Conservation (phyloP, 2,113 vertebrate genomes). For the Epinephelus cyanopodus region DNA sequence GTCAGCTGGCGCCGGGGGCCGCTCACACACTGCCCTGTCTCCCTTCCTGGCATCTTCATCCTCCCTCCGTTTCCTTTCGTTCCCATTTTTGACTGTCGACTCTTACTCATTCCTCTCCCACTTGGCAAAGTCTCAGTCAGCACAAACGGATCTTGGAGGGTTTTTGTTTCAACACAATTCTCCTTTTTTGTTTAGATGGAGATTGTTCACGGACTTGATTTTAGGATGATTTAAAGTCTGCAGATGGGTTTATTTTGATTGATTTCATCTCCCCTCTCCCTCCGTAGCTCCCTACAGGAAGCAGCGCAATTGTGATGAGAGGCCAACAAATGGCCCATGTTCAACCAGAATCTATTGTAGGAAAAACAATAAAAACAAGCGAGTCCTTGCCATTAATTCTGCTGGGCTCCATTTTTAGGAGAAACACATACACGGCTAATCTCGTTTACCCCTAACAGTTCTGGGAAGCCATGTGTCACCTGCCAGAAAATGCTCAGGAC, state of each 20-base stretch:
- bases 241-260: conserved; percentile 51
- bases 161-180: conserved; percentile 20
- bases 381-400: conserved; percentile 43
- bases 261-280: conserved; percentile 52
- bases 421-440: conserved; percentile 52
- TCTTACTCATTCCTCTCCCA: conserved; percentile 37
- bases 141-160: conserved; percentile 20
- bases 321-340: conserved; percentile 44
- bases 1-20: conserved; percentile 64
- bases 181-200: conserved; percentile 18
- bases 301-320: conserved; percentile 36
- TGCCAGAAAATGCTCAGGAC: conserved; percentile 59
- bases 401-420: conserved; percentile 41
- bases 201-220: conserved; percentile 22
- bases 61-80: neutral
- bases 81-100: conserved; percentile 42
- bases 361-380: conserved; percentile 51
- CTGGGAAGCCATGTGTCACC: conserved; percentile 68
- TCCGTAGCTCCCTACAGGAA: conserved; percentile 24
- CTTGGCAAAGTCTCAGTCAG: conserved; percentile 44
- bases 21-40: conserved; percentile 46
- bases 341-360: conserved; percentile 51
- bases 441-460: conserved; percentile 55
- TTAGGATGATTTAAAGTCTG: conserved; percentile 35
- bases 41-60: conserved; percentile 59